A percentile compares a stretch with the other conserved stretches of the same genome.
These are phyloP conservation scores for Acipenser transmontanus DNA, from an alignment of 2,797 vertebrate species.

Conservation along the genomic window DNA sequence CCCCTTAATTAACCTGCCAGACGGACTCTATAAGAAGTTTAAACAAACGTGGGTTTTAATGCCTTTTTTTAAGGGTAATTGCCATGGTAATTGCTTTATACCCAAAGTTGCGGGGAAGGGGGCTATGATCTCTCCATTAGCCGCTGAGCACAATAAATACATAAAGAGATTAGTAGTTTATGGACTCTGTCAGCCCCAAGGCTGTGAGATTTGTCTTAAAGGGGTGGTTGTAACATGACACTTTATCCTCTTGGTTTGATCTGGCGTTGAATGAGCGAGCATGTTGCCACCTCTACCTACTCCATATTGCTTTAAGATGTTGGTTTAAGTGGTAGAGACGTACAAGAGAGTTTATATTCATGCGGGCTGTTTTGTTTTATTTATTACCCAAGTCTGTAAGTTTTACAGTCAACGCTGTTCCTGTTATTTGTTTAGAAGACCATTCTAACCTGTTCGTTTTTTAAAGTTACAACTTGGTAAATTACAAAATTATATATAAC, in stretches of 20 bases:
- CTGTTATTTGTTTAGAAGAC: too few species aligned
- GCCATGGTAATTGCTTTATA: slow-evolving; percentile 23
- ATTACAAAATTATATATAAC: too few species aligned
- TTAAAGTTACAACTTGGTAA: too few species aligned
- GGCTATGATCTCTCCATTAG: slow-evolving; percentile 28
- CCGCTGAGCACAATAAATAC: slow-evolving; percentile 24
- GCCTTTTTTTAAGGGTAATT: slow-evolving; percentile 6
- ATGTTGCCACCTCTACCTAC: too few species aligned
- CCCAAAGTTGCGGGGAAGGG: slow-evolving; percentile 9
- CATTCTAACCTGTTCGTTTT: too few species aligned
- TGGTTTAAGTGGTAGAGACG: too few species aligned
- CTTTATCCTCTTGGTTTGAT: neutral
- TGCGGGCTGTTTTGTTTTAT: too few species aligned
- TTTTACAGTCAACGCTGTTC: too few species aligned
- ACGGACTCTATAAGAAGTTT: neutral
- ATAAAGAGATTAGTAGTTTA: slow-evolving; percentile 25
- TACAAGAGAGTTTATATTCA: too few species aligned
- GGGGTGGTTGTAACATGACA: slow-evolving; percentile 19
- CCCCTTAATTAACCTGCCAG: neutral
- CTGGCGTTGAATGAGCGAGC: too few species aligned
- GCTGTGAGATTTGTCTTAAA: slow-evolving; percentile 17
- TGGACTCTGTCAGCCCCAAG: slow-evolving; percentile 16
- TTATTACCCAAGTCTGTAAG: too few species aligned
- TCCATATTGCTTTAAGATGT: too few species aligned
- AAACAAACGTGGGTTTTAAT: neutral